Base-by-base conservation (phyloP, 2,797 vertebrate species). In the Bradypodion ventrale region DNA sequence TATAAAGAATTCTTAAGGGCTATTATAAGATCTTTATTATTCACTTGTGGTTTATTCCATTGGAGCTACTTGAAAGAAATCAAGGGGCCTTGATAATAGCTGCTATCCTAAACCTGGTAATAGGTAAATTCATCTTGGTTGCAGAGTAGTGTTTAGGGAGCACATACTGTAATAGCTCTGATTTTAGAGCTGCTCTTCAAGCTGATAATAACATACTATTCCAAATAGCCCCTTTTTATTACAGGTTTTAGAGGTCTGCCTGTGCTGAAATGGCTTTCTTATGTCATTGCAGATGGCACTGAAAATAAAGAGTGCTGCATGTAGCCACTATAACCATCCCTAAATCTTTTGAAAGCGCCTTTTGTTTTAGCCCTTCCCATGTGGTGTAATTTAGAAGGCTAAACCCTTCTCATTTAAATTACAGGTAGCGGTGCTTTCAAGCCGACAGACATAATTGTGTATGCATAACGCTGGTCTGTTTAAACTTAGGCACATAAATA, bases 11-110 rank as follows among this genome's bases (percentile, higher is more conserved):
- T 94, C 94, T 95, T 93, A 90, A 95, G 95, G 87, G 95, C 94
- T 94, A 95, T 96, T 96, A 94, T 96, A 92, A 93, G 91, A 93
- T 95, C 94, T 95, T 96, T 96, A 95, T 95, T 96, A 95, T 96
- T 96, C 95, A 95, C 94, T 96, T 95, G 93, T 95, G 93, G 90
- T 92, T 94, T 95, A 94, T 94, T 95, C 94, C 95, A 93, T 89
- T 93, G 93, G 93, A 93, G 87, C 91, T 93, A 88, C 93, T 95
- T 96, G 93, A 96, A 95, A 95, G 94, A 93, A 96, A 94, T 94
- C 93, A 92, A 90, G 88, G 89, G 88, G 87, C 90, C 52, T 1
- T 92, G 87, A 95, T 94, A 96, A 96, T 96, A 95, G 95, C 94
- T 87, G 87, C 94, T 90, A 83, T 90, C 94, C 90, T 92, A 94